Conservation (phyloP, 2,113 vertebrate species). For the Passer montanus region DNA sequence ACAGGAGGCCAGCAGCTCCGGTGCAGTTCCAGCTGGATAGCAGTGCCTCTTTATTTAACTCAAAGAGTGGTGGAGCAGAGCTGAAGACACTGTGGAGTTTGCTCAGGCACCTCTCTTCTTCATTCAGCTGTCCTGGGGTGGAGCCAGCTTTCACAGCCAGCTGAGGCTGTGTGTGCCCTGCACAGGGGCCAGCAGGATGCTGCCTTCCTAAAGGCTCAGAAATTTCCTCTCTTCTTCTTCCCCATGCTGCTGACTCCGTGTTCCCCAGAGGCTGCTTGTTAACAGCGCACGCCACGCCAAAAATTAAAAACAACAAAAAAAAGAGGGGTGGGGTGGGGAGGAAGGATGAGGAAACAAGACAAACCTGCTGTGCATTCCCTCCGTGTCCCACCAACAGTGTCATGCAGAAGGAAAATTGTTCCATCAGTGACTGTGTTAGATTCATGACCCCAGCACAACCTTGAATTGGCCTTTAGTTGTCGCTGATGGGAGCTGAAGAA, state of each 20-base stretch:
- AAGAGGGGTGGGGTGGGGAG: background rate
- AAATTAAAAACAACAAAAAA: conserved; percentile 49
- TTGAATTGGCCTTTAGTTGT: conserved; percentile 90
- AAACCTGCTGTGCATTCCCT: conserved; percentile 64
- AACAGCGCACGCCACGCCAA: background rate
- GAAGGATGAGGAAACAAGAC: background rate
- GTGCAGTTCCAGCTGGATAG: background rate
- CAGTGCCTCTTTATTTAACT: background rate
- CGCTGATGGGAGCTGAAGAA: conserved; percentile 86
- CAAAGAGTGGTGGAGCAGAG: background rate
- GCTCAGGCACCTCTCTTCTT: background rate
- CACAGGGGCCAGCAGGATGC: background rate
- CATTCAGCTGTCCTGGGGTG: background rate
- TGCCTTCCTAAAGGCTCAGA: conserved; percentile 2
- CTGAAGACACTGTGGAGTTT: background rate
- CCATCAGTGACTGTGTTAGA: conserved; percentile 83
- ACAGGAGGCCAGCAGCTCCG: background rate
- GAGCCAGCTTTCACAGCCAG: background rate
- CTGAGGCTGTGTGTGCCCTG: conserved; percentile 15
- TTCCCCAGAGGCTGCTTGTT: conserved; percentile 40
- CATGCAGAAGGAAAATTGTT: conserved; percentile 81
- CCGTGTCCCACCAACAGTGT: conserved; percentile 59
- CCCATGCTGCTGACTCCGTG: background rate
- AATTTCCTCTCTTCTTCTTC: conserved; percentile 44
- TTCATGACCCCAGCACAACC: conserved; percentile 87